These are phyloP conservation scores for Anolis apletophallus DNA, from an alignment of 2,797 vertebrate genomes.

Conservation along the genomic window DNA sequence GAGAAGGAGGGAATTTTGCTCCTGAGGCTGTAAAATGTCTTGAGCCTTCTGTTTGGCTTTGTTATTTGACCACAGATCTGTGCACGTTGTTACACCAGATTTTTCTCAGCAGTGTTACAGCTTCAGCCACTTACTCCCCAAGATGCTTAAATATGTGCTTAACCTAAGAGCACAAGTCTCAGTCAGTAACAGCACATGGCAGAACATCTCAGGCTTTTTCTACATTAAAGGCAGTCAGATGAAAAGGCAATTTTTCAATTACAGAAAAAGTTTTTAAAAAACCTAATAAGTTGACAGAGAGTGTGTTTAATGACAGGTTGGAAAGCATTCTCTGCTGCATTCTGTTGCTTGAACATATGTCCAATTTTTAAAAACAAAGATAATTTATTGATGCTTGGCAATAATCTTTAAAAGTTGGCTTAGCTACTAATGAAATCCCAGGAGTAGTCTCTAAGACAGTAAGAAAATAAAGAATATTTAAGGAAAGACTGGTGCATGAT, in stretches of 20 bases:
- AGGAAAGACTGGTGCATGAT: not conserved
- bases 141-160: constrained; percentile 6
- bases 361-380: not conserved
- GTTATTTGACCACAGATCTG: not conserved
- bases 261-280: not conserved
- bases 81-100: not conserved
- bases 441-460: constrained; percentile 16
- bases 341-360: not conserved
- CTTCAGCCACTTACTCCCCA: not conserved
- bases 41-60: not conserved
- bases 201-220: not conserved
- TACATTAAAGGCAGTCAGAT: constrained; percentile 27
- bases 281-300: not conserved
- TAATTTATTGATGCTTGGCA: not conserved
- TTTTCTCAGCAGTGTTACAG: not conserved
- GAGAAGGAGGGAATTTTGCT: not conserved
- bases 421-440: constrained; percentile 40
- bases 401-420: constrained; percentile 26
- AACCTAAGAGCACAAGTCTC: not conserved
- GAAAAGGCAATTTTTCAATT: not conserved
- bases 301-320: not conserved
- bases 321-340: constrained; percentile 1
- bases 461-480: constrained; percentile 21
- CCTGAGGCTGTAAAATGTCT: not conserved
- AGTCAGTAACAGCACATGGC: not conserved